Base-by-base conservation (phyloP, 2,888 invertebrate genomes). In the Carabus problematicus region DNA sequence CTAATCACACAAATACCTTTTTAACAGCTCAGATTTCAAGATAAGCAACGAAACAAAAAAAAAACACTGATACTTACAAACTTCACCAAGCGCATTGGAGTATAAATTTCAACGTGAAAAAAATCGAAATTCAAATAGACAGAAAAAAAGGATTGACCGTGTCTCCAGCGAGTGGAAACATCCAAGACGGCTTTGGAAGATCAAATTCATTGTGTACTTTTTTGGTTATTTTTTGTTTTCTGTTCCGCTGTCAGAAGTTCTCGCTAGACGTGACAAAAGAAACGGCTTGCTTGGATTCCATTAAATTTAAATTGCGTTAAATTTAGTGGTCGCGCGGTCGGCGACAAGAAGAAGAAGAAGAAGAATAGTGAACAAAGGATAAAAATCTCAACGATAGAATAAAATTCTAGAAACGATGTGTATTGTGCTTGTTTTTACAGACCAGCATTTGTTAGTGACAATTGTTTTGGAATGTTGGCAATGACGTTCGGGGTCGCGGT, bases 291-390 rank as follows among this genome's bases (percentile, higher is more conserved):
- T 72, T 72, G 75, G 72, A 74, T 74, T 76, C 73, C 74, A 74
- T 77, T 75, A 75, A 76, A 76, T 77, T 76, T 77, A 75, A 76
- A 76, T 75, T 72, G 77, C 76, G 77, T 76, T 75, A 76, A 76
- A 76, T 74, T 75, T 76, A 75, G 75, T 74, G 72, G 75, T 52
- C 70, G 59, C 73, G 73, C 72, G 63, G 61, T n/a, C 74, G 73
- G 75, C 75, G 75, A 75, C 70, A 40, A 59, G 18, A 42, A 41
- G 42, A 11, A 59, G 41, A 56, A 56, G 9, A 8, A n/a, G 9
- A 40, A 12, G 42, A 41, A 41, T 8, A 14, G 16, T n/a, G 14
- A 41, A 59, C 9, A 59, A 40, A 42, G 42, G 16, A 59, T 52
- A 70, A 70, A 59, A 45, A 29, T 55, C 56, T 47, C 41, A 54